These are phyloP conservation scores for Pristionchus mayeri DNA, from an alignment of 2,888 invertebrate genomes.

Conservation along the genomic window DNA sequence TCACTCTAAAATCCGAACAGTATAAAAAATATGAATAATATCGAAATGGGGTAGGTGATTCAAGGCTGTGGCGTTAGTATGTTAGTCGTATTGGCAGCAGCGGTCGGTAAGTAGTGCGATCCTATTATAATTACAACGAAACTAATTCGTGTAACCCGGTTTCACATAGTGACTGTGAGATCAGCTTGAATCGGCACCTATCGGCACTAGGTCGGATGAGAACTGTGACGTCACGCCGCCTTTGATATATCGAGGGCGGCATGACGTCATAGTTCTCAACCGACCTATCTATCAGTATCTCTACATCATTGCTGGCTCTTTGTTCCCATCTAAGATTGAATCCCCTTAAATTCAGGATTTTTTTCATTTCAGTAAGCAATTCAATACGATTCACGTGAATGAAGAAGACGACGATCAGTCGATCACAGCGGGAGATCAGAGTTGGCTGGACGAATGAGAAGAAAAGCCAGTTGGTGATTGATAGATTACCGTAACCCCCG, in stretches of 20 bases:
- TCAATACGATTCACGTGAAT: conserved; percentile 38
- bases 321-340: not conserved
- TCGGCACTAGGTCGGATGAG: no score
- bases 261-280: no score
- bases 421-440: conserved; percentile 15
- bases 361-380: not conserved
- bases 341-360: not conserved
- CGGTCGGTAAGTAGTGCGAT: not conserved
- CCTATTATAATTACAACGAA: not conserved
- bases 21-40: no score
- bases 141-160: not conserved
- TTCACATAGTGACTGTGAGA: not conserved
- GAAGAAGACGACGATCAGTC: conserved; percentile 41
- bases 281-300: not conserved
- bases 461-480: not conserved
- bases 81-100: no score
- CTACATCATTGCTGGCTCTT: no score
- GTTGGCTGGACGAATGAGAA: conserved; percentile 43
- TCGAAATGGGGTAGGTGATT: no score
- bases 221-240: no score
- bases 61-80: no score
- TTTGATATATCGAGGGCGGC: no score
- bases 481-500: conserved; percentile 32
- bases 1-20: no score
- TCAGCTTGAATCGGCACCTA: no score